Evolutionary conservation across 2,797 vertebrate species (phyloP).

Genomic region (Xiphorhynchus erythropygius): DNA sequence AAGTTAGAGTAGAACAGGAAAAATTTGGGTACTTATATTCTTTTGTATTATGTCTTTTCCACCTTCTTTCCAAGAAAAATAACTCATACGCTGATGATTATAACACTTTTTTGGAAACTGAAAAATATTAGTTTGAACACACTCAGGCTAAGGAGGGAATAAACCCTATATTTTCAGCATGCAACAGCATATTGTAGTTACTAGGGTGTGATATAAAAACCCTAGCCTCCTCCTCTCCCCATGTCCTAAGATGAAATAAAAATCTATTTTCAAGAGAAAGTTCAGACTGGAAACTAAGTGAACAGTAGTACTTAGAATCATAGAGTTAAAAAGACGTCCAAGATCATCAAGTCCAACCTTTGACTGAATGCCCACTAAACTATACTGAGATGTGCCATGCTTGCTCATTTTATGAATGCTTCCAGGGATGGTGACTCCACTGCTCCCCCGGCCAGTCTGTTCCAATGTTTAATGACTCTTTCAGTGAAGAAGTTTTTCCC

Average conservation of each 20-base stretch:
- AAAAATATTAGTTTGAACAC: background rate
- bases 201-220: background rate
- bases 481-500: background rate
- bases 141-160: background rate
- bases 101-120: background rate
- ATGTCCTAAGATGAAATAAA: background rate
- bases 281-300: background rate
- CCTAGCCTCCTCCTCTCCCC: background rate
- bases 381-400: background rate
- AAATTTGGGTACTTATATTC: background rate
- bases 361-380: background rate
- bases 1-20: background rate
- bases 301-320: background rate
- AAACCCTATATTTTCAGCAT: background rate
- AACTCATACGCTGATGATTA: background rate
- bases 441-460: background rate
- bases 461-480: background rate
- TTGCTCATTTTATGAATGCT: background rate
- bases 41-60: background rate
- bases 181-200: background rate
- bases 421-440: background rate
- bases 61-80: background rate
- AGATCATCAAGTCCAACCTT: background rate
- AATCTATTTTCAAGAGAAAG: background rate
- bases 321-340: background rate